Evolutionary conservation across 2,888 invertebrate species (phyloP).

Genomic region (Eumacrocentrus americanus): DNA sequence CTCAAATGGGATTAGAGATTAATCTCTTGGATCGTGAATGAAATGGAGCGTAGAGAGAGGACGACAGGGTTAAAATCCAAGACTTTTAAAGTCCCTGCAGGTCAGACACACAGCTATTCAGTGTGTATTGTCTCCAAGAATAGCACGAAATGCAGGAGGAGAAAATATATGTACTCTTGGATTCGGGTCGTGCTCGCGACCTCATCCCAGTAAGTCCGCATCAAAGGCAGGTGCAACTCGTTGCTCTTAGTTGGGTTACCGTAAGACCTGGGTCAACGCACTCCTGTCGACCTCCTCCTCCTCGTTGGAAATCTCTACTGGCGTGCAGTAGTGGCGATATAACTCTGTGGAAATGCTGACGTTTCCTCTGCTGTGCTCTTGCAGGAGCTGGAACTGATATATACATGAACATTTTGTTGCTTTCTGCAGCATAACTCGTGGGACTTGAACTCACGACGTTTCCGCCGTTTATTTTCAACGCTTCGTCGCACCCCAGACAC

Average conservation of each 20-base stretch:
- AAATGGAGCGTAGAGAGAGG: too few relatives aligned
- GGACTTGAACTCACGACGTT: background rate
- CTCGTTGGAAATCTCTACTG: too few relatives aligned
- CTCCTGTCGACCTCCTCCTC: constrained; percentile 43
- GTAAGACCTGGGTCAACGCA: constrained; percentile 57
- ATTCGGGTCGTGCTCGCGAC: constrained; percentile 48
- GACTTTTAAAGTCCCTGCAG: too few relatives aligned
- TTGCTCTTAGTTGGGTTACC: constrained; percentile 47
- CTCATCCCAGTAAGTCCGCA: constrained; percentile 42
- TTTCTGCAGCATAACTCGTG: background rate
- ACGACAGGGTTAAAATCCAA: too few relatives aligned
- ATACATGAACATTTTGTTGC: background rate
- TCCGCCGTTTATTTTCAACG: constrained; percentile 3
- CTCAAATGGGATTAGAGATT: too few relatives aligned
- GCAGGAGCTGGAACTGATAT: background rate
- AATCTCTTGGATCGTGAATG: too few relatives aligned
- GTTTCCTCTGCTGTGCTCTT: background rate
- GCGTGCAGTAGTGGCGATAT: constrained; percentile 8
- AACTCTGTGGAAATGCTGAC: constrained; percentile 2
- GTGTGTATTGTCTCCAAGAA: too few relatives aligned
- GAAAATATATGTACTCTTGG: too few relatives aligned
- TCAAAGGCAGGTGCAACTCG: constrained; percentile 50
- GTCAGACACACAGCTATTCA: too few relatives aligned
- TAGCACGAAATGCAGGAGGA: background rate
- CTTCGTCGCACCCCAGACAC: background rate